phyloP scores from a whole-genome alignment of 2,797 vertebrate genomes.

The Sebastes taczanowskii region DNA sequence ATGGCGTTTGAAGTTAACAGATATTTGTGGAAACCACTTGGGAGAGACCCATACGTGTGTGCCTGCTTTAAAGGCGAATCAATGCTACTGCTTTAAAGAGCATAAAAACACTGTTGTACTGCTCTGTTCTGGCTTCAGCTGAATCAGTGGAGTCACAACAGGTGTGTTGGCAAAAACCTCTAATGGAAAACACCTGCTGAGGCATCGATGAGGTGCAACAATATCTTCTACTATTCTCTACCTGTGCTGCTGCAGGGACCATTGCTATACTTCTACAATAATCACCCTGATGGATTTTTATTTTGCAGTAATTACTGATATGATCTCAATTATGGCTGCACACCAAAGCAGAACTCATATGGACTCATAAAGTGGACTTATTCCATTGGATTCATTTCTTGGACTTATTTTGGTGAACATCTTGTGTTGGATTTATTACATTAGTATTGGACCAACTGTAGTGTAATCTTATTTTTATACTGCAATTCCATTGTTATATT shows the following conservation, averaged over 20 bases:
- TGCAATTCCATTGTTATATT: not conserved
- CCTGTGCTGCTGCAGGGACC: not conserved
- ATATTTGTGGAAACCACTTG: not conserved
- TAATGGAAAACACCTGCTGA: constrained; percentile 10
- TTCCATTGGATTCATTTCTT: not conserved
- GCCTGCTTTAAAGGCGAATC: not conserved
- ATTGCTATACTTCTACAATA: not conserved
- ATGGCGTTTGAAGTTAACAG: not conserved
- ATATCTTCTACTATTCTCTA: not conserved
- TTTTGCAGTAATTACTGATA: not conserved
- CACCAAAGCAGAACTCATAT: not conserved
- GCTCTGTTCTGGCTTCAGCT: not conserved
- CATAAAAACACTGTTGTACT: not conserved
- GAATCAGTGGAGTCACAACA: not conserved
- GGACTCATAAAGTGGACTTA: not conserved
- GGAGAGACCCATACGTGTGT: not conserved
- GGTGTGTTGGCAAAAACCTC: not conserved
- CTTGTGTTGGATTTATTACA: not conserved
- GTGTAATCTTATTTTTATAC: not conserved
- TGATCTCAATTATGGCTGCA: not conserved
- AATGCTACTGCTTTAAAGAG: not conserved
- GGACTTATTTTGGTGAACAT: not conserved
- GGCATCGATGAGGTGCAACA: not conserved
- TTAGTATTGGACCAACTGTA: not conserved
- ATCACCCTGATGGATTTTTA: not conserved